Percentiles rank a stretch among this genome's conserved stretches.
Evolutionary conservation across 2,888 invertebrate genomes (phyloP).

Genomic region (Dromius quadrimaculatus): DNA sequence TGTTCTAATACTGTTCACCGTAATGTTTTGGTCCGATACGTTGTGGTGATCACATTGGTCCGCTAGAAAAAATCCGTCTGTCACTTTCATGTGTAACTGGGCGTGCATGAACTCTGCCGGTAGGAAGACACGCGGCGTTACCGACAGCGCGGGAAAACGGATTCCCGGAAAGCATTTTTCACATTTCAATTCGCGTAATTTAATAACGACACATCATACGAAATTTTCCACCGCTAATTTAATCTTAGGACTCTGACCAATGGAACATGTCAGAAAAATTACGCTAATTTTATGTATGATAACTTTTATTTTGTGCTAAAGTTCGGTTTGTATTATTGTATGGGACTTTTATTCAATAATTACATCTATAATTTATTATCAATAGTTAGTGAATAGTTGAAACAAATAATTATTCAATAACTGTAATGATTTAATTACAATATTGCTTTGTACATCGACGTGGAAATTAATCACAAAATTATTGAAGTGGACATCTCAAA

Average conservation of each 20-base stretch:
- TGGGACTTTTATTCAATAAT: too few relatives aligned
- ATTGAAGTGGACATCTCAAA: neutral
- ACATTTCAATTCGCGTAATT: constrained; percentile 5
- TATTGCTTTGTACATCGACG: neutral
- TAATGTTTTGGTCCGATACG: constrained; percentile 64
- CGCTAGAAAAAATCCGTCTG: constrained; percentile 65
- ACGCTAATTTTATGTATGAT: too few relatives aligned
- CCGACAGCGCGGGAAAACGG: constrained; percentile 26
- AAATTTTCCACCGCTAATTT: constrained; percentile 1
- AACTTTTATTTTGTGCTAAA: too few relatives aligned
- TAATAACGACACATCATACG: constrained; percentile 7
- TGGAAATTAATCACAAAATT: neutral
- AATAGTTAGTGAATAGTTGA: too few relatives aligned
- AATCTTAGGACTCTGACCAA: too few relatives aligned
- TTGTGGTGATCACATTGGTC: constrained; percentile 65
- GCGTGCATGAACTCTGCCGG: constrained; percentile 42
- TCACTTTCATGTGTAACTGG: constrained; percentile 60
- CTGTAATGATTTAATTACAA: constrained; percentile 20
- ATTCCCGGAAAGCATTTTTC: constrained; percentile 12
- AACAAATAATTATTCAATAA: neutral
- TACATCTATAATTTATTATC: too few relatives aligned
- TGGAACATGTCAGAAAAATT: too few relatives aligned
- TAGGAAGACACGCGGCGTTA: constrained; percentile 14
- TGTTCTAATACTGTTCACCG: constrained; percentile 63
- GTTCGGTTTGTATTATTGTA: too few relatives aligned